Conservation (phyloP, 2,113 vertebrate species). For the Thermophis baileyi region DNA sequence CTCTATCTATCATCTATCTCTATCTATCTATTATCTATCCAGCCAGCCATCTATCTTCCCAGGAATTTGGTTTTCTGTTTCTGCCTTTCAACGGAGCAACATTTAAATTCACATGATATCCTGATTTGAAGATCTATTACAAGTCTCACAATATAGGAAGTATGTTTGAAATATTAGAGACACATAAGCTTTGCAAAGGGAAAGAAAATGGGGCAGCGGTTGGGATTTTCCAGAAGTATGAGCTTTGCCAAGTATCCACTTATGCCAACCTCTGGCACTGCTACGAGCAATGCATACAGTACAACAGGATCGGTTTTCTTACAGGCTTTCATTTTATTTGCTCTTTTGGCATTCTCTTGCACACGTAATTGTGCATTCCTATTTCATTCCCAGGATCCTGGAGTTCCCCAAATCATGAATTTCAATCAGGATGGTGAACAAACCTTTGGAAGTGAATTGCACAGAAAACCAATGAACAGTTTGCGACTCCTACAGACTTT, state of each 20-base stretch:
- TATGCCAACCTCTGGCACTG: neutral
- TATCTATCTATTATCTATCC: too few species aligned
- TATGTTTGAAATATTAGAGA: neutral
- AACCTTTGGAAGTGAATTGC: neutral
- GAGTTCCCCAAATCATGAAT: constrained; percentile 6
- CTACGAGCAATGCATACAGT: neutral
- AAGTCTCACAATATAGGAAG: neutral
- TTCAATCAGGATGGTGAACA: neutral
- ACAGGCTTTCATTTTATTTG: neutral
- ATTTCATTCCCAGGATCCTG: constrained; percentile 1
- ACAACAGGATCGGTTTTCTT: neutral
- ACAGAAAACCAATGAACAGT: neutral
- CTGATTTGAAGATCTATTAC: neutral
- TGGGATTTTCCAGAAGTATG: neutral
- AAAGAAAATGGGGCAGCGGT: neutral
- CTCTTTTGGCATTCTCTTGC: neutral
- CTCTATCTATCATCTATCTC: too few species aligned
- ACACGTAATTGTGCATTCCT: too few species aligned
- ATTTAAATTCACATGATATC: neutral
- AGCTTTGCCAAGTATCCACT: neutral
- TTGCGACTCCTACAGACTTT: neutral
- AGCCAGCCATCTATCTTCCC: neutral
- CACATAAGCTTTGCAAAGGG: neutral
- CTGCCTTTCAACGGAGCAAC: neutral
- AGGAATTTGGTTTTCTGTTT: neutral